phyloP scores from a whole-genome alignment of 2,113 vertebrate species.

The Chiloscyllium plagiosum region DNA sequence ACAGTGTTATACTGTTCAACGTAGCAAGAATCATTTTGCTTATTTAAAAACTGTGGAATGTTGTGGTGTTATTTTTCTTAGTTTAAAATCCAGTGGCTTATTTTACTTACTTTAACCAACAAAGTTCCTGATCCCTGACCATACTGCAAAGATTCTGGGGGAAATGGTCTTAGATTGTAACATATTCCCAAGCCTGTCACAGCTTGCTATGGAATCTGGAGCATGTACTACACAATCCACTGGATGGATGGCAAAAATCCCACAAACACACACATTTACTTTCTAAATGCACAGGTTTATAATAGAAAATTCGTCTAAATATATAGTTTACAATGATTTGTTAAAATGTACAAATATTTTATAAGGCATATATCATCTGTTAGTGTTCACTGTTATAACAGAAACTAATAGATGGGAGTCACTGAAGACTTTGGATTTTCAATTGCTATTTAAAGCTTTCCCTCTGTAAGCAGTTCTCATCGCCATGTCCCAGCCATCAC shows the following conservation, averaged over 20 bases:
- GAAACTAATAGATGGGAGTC: not conserved
- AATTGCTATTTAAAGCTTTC: not conserved
- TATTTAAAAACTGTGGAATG: too few relatives aligned
- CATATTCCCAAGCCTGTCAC: too few relatives aligned
- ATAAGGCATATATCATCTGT: not conserved
- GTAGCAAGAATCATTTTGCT: too few relatives aligned
- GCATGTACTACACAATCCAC: not conserved
- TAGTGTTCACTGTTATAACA: not conserved
- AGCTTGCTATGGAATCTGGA: not conserved
- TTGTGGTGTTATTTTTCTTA: too few relatives aligned
- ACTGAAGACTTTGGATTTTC: not conserved
- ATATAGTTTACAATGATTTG: not conserved
- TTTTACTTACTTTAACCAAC: too few relatives aligned
- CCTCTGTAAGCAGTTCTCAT: not conserved
- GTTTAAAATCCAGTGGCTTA: too few relatives aligned
- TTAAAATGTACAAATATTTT: constrained; percentile 14
- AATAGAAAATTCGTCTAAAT: constrained; percentile 33
- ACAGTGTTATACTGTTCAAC: too few relatives aligned
- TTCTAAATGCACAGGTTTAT: constrained; percentile 11
- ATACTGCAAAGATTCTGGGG: too few relatives aligned
- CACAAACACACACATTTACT: not conserved
- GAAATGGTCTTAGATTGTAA: too few relatives aligned
- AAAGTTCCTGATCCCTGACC: too few relatives aligned
- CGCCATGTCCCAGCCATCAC: not conserved
- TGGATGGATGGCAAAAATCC: not conserved